A percentile compares a stretch with the other conserved stretches of the same genome.
Conservation (phyloP, 2,113 vertebrate genomes). For the Crypturellus undulatus region DNA sequence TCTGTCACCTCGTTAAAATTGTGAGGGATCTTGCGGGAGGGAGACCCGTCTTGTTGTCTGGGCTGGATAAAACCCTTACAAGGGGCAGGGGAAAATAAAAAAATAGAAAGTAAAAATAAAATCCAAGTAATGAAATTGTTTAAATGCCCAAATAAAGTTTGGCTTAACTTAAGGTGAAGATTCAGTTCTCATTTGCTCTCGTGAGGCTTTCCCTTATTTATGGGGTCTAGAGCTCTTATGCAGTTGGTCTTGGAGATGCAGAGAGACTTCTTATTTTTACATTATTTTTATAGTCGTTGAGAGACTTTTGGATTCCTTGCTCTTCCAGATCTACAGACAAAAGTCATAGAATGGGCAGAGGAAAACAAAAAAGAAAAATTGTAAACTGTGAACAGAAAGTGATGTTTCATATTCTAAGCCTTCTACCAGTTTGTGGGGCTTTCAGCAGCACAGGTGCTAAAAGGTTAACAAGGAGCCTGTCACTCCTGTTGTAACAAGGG, state of each 20-base stretch:
- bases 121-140: constrained; percentile 11
- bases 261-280: not conserved
- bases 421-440: not conserved
- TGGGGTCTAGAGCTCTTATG: not conserved
- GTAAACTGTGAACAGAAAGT: not conserved
- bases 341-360: not conserved
- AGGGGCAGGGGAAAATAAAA: constrained; percentile 7
- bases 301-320: not conserved
- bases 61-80: constrained; percentile 6
- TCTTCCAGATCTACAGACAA: not conserved
- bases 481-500: constrained; percentile 43
- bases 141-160: constrained; percentile 18
- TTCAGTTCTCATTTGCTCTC: constrained; percentile 56
- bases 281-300: not conserved
- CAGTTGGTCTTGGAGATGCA: not conserved
- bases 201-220: constrained; percentile 12
- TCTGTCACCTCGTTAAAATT: not conserved
- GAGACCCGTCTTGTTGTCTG: not conserved
- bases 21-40: not conserved
- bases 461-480: constrained; percentile 38
- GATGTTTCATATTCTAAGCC: not conserved
- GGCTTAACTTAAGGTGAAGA: not conserved
- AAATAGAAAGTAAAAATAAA: constrained; percentile 27
- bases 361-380: not conserved
- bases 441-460: constrained; percentile 46